Base-by-base conservation (phyloP, 2,113 vertebrate genomes). In the Tautogolabrus adspersus region DNA sequence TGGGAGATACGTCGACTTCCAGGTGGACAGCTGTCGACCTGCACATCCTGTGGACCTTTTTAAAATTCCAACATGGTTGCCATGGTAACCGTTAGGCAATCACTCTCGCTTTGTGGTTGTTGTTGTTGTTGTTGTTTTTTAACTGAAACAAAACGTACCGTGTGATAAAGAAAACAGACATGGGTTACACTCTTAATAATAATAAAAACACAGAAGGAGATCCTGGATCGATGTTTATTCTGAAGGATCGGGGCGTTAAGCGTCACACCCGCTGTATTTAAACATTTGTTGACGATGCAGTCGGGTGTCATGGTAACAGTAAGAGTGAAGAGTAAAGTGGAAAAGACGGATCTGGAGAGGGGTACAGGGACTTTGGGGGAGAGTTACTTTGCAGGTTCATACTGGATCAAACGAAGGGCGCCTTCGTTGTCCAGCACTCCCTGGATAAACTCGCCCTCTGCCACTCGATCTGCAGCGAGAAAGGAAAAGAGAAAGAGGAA, bases 371-470 rank as follows among this genome's bases (percentile, higher is more conserved):
- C 11, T 1, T 37, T 42, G 47, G 23, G 0, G 46, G 40, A 3
- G 37, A 12, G 21, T 76, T 87, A 89, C 51, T 88, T 87, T 8
- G 0, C 0, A 60, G 90, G 90, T 7, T 85, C 15, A n/a, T 91
- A 93, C 74, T 93, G 93, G 75, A 94, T 94, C 72, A 94, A 66
- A 58, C 82, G 86, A 10, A 94, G 84, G 2, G 92, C 93, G 0
- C n/a, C 57, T 0, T 92, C 91, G 6, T 92, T 92, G 0, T 89
- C 84, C 85, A 93, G 21, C 62, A 94, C 66, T 18, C 88, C 89
- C 11, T 92, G 55, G 61, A 94, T 79, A 54, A 94, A 94, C 77
- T 94, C 92, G 4, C 87, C 92, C 26, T 94, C 93, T 13, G 92
- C 87, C 23, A 94, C 83, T 64, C 88, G 87, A 0, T 93, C 93